phyloP scores from a whole-genome alignment of 30 jellyfish, hydroid and myxozoan species.

The Sanderia malayensis region DNA sequence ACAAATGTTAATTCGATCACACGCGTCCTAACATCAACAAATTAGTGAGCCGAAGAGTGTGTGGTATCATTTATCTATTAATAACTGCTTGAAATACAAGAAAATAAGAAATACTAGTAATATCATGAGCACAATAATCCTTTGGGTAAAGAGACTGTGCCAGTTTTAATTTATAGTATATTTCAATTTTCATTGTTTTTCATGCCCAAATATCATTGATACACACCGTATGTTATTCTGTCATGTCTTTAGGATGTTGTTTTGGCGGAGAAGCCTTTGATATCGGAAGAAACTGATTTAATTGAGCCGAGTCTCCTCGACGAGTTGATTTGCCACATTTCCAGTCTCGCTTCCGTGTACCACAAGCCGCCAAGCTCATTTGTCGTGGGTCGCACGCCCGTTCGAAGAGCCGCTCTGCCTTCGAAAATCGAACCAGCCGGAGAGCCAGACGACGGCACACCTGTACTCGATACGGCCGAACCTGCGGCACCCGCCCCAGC shows the following conservation, averaged over 20 bases:
- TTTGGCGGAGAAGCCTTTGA: constrained; percentile 93
- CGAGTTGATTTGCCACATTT: constrained; percentile 92
- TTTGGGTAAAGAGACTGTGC: no score
- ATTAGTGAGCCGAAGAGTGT: no score
- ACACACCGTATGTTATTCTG: no score
- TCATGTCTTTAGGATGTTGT: constrained; percentile 89
- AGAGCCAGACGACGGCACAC: constrained; percentile 63
- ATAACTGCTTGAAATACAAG: no score
- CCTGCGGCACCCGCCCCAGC: constrained; percentile 71
- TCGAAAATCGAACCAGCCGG: constrained; percentile 59
- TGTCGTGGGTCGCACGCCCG: constrained; percentile 91
- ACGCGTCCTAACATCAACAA: no score
- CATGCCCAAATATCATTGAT: no score
- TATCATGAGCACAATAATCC: no score
- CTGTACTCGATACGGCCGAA: constrained; percentile 57
- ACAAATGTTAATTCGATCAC: no score
- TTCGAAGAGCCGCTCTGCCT: constrained; percentile 88
- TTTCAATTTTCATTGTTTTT: no score
- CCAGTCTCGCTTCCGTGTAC: constrained; percentile 95
- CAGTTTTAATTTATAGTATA: no score
- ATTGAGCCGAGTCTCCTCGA: constrained; percentile 93
- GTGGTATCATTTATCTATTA: no score
- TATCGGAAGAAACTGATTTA: constrained; percentile 93
- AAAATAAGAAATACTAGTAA: no score
- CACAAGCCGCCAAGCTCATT: constrained; percentile 97